Base-by-base conservation (phyloP, 2,888 invertebrate genomes). In the Apodemia mormo region DNA sequence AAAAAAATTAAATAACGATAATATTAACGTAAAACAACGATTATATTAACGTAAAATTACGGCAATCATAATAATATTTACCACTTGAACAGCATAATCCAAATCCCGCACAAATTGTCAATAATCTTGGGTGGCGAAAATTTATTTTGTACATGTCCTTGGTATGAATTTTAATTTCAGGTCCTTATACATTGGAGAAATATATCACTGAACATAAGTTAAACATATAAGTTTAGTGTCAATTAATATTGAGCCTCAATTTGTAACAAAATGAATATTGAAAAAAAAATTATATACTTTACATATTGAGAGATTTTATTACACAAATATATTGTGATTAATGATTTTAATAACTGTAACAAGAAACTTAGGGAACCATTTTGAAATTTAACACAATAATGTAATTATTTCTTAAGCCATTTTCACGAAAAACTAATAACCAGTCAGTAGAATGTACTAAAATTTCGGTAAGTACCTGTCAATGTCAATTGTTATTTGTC, bases 141-240 rank as follows among this genome's bases (percentile, higher is more conserved):
- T 88, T 92, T 92, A 86, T 79, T 87, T 89, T 89, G 90, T 83
- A 90, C 92, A 93, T 93, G 92, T 92, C 92, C 92, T 92, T 91
- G 88, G 87, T 80, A 84, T 85, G 85, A 79, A 85, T 79, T 84
- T 82, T 80, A 83, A 86, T 85, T 81, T 78, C 79, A 82, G 80
- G 82, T 83, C 85, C 85, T 81, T 85, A 84, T 84, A 83, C 85
- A 88, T 87, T 82, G 81, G 82, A 83, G 84, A 83, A 79, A 80
- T 80, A 73, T 74, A 54, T 58, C 71, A 71, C 70, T 66, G 65
- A n/a, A 67, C 56, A 71, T 69, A 70, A 70, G 49, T 70, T 71
- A 68, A 56, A 40, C 68, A 49, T 12, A 73, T 73, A 58, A 71
- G 71, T 66, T 71, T 71, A 69, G 72, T 71, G 61, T 58, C 49